These are phyloP conservation scores for Drosophila malerkotliana DNA, from an alignment of 1,140 invertebrate genomes.

Conservation along the genomic window DNA sequence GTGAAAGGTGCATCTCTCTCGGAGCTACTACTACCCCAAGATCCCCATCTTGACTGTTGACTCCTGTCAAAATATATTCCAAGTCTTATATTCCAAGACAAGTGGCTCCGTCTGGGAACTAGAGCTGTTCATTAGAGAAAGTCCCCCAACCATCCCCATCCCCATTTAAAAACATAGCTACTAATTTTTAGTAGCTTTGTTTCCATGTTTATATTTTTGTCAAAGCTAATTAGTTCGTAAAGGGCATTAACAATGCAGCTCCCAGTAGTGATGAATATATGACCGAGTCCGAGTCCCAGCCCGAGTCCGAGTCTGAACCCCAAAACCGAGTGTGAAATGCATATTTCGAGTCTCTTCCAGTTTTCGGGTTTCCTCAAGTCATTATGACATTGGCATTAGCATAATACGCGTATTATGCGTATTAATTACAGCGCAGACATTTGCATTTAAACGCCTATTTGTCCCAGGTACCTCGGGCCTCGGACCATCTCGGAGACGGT, in stretches of 20 bases:
- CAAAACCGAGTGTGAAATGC: slow-evolving; percentile 64
- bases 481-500: slow-evolving; percentile 38
- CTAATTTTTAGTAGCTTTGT: slow-evolving; percentile 76
- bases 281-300: slow-evolving; percentile 21
- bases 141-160: slow-evolving; percentile 42
- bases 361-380: slow-evolving; percentile 48
- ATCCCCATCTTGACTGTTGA: slow-evolving; percentile 54
- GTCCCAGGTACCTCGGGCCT: slow-evolving; percentile 38
- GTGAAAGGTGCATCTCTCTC: slow-evolving; percentile 72
- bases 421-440: slow-evolving; percentile 81
- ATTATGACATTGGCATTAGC: slow-evolving; percentile 74
- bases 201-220: slow-evolving; percentile 63
- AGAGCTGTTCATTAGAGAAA: slow-evolving; percentile 72
- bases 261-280: slow-evolving; percentile 76
- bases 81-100: slow-evolving; percentile 68
- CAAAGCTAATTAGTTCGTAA: slow-evolving; percentile 81
- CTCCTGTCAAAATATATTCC: slow-evolving; percentile 73
- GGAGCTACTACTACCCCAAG: slow-evolving; percentile 39
- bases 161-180: slow-evolving; percentile 27
- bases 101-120: slow-evolving; percentile 60
- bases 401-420: slow-evolving; percentile 82
- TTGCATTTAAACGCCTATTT: slow-evolving; percentile 83
- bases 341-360: slow-evolving; percentile 51
- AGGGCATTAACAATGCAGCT: slow-evolving; percentile 70
- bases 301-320: slow-evolving; percentile 21